phyloP scores from a whole-genome alignment of 2,888 invertebrate genomes.

The Tipula unca region DNA sequence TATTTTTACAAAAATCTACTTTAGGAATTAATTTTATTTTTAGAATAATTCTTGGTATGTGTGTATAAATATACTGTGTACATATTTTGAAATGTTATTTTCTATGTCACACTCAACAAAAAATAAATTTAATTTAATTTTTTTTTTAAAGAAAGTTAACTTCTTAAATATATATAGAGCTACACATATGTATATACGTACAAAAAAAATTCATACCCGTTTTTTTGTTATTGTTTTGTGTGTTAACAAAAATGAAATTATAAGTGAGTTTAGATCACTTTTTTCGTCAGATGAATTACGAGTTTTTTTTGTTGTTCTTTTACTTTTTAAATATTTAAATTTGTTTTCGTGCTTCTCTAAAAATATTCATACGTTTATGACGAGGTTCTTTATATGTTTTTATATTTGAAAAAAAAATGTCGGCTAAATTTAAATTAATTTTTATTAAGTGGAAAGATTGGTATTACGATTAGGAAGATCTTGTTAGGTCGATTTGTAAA shows the following conservation, averaged over 20 bases:
- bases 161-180: neutral
- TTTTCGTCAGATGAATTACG: neutral
- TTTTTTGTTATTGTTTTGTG: neutral
- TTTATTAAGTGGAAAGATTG: neutral
- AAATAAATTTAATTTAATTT: neutral
- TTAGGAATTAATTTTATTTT: neutral
- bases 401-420: neutral
- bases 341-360: neutral
- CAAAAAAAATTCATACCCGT: neutral
- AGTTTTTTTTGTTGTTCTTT: neutral
- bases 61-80: neutral
- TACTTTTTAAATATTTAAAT: neutral
- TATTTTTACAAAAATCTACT: neutral
- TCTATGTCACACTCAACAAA: neutral
- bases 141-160: neutral
- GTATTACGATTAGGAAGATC: neutral
- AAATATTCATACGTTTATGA: neutral
- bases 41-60: neutral
- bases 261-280: neutral
- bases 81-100: neutral
- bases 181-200: neutral
- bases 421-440: neutral
- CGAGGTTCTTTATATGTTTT: neutral
- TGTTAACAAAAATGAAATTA: neutral
- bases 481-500: neutral